Conservation (phyloP, 2,113 vertebrate species). For the Syngnathoides biaculeatus region DNA sequence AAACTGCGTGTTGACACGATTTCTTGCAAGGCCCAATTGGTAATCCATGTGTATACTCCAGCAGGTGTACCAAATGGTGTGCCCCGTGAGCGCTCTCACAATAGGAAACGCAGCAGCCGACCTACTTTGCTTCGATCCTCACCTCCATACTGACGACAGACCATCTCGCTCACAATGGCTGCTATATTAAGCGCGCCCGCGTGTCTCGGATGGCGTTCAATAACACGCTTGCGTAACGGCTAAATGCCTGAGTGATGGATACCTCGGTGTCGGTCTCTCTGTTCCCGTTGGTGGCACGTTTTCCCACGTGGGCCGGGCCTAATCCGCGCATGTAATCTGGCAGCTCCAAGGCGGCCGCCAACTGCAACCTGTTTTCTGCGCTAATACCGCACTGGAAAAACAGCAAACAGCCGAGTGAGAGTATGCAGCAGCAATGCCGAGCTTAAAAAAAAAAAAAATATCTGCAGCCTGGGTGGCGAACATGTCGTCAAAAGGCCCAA, state of each 20-base stretch:
- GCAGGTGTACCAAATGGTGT: not conserved
- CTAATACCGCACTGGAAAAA: conserved; percentile 50
- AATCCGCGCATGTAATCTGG: conserved; percentile 66
- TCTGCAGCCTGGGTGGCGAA: conserved; percentile 21
- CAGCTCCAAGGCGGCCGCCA: conserved; percentile 52
- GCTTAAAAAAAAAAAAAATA: conserved; percentile 16
- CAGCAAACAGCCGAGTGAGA: conserved; percentile 42
- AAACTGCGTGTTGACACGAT: not conserved
- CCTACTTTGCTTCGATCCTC: conserved; percentile 50
- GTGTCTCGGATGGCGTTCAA: conserved; percentile 55
- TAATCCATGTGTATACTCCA: no score
- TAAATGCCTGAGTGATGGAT: conserved; percentile 56
- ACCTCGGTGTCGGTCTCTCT: conserved; percentile 37
- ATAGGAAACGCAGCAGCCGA: conserved; percentile 19
- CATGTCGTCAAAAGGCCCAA: conserved; percentile 16
- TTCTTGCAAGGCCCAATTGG: not conserved
- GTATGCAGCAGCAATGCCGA: conserved; percentile 40
- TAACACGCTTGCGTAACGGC: conserved; percentile 55
- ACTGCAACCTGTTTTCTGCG: conserved; percentile 48
- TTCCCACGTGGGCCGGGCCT: conserved; percentile 40
- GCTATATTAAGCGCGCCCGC: conserved; percentile 44
- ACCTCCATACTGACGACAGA: conserved; percentile 34
- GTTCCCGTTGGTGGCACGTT: conserved; percentile 43
- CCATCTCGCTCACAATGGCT: conserved; percentile 49
- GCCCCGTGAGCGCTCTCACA: not conserved